Evolutionary conservation across 1,140 invertebrate genomes (phyloP), one percentile per base, ranked within the genome.

Genomic region (Euura lappo): DNA sequence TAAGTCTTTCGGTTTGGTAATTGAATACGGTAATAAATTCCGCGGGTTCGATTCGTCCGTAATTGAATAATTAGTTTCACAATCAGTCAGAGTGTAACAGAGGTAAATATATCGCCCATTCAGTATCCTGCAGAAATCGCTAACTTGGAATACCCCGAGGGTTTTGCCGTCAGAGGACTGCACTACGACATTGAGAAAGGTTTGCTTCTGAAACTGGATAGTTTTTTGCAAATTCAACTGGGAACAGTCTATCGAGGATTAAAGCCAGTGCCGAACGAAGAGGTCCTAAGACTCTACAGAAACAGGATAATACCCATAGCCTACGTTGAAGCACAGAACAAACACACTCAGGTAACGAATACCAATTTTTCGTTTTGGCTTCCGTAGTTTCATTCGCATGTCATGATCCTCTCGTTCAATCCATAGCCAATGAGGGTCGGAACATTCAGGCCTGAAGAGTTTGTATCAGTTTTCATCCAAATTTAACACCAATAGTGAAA

Each of bases 101-200:
- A 28, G 28, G 28, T 28, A 28, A 28, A 28, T 28, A 44, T 4
- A 10, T 28, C 60, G 43, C 71, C 42, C 42, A 13, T 45, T 68
- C 88, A 98, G 96, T 99, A 99, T 90, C 98, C 98, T 2, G 89
- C 93, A 81, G 95, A 92, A 78, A 96, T 99, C 76, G 83, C 90
- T 44, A 88, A 93, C 70, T 87, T 98, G 66, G 91, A 96, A 78
- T 99, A 98, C 84, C 93, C 93, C 82, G 94, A 95, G 44, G 91
- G 93, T 75, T 99, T 98, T 90, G 96, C 97, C 13, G 95, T 98
- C 4, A 90, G 97, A 72, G 97, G 98, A 71, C 90, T 99, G 6
- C 97, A 99, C 88, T 99, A 97, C 90, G 98, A 99, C 86, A 96
- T 98, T 81, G 94, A 97, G 85, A 97, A 98, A 87, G 97, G 97